A percentile compares a stretch with the other conserved stretches of the same genome.
phyloP scores from a whole-genome alignment of 2,888 invertebrate genomes.

The Mimas tiliae region DNA sequence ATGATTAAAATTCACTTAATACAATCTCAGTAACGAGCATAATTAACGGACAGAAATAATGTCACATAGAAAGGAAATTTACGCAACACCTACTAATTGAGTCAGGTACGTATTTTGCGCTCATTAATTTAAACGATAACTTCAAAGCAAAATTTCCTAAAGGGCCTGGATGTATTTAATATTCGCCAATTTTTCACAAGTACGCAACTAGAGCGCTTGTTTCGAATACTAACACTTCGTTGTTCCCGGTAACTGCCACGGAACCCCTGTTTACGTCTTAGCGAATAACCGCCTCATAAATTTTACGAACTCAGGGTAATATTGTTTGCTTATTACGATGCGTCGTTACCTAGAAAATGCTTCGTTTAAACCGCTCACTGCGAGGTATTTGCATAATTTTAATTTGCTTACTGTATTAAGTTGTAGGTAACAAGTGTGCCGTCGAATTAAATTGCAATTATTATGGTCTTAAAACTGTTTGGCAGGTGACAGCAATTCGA shows the following conservation, averaged over 20 bases:
- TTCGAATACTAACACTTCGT: slow-evolving; percentile 43
- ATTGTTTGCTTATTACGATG: slow-evolving; percentile 71
- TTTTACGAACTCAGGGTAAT: slow-evolving; percentile 73
- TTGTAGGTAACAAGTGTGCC: slow-evolving; percentile 18
- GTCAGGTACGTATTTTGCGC: not conserved
- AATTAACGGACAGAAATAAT: not conserved
- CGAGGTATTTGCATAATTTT: slow-evolving; percentile 66
- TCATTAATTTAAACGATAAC: not conserved
- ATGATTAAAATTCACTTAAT: not conserved
- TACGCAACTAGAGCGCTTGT: slow-evolving; percentile 33
- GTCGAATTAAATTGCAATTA: slow-evolving; percentile 14
- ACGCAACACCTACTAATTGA: not conserved
- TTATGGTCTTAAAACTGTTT: not conserved
- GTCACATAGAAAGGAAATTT: not conserved
- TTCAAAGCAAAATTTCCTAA: not conserved
- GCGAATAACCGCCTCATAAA: slow-evolving; percentile 75
- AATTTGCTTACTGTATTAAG: slow-evolving; percentile 47
- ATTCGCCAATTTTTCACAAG: slow-evolving; percentile 23
- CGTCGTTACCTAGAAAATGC: slow-evolving; percentile 58
- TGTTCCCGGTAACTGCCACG: slow-evolving; percentile 32
- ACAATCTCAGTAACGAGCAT: not conserved
- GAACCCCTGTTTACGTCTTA: slow-evolving; percentile 63
- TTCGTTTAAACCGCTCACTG: slow-evolving; percentile 57
- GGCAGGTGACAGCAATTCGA: not conserved
- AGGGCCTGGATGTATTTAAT: slow-evolving; percentile 3